Evolutionary conservation across 2,113 vertebrate genomes (phyloP).

Genomic region (Cephalopterus ornatus): DNA sequence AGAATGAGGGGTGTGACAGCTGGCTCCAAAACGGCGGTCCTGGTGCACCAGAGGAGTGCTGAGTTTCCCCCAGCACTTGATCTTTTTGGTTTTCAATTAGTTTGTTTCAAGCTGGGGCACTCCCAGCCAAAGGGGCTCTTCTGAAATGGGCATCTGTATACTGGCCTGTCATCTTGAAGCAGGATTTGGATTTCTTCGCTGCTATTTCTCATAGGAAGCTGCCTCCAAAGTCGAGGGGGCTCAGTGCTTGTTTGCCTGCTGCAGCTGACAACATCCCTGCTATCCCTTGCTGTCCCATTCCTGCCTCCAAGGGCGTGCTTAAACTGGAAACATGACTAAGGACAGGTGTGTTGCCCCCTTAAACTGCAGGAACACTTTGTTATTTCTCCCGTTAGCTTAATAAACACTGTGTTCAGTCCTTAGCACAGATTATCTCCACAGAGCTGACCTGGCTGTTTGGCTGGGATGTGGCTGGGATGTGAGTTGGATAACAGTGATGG

Average conservation of each 20-base stretch:
- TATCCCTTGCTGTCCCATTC: not conserved
- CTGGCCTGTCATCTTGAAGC: not conserved
- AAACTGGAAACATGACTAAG: not conserved
- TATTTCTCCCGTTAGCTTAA: fast-evolving
- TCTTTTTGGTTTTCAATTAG: not conserved
- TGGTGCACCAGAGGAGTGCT: not conserved
- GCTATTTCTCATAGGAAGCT: not conserved
- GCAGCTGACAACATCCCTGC: not conserved
- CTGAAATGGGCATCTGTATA: not conserved
- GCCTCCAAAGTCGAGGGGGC: not conserved
- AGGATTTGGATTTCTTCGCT: not conserved
- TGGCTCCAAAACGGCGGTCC: not conserved
- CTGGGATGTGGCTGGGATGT: not conserved
- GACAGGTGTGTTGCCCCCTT: not conserved
- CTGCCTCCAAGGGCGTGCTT: not conserved
- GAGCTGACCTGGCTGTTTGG: not conserved
- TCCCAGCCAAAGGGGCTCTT: fast-evolving
- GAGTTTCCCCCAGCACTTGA: not conserved
- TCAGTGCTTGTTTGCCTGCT: not conserved
- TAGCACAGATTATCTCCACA: not conserved
- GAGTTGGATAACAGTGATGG: not conserved
- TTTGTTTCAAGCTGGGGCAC: fast-evolving
- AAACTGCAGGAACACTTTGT: not conserved
- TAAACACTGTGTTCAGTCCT: not conserved
- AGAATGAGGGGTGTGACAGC: not conserved